Base-by-base conservation (phyloP, 2,888 invertebrate species). In the Vesta saturnalis region DNA sequence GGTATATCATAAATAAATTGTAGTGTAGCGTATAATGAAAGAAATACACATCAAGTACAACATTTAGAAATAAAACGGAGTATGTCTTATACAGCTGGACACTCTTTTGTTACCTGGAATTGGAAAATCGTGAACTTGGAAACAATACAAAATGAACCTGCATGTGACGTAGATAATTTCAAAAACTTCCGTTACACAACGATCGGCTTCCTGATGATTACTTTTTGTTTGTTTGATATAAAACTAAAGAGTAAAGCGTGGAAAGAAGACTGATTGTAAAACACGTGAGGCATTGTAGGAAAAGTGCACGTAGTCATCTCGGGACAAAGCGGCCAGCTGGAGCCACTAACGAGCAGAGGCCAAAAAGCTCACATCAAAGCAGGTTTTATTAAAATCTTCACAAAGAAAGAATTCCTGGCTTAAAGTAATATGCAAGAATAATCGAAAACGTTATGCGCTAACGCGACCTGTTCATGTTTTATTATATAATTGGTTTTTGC, bases 331-430 rank as follows among this genome's bases (percentile, higher is more conserved):
- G 77, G 77, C 64, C 78, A 79, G 77, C 79, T 77, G 79, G 77
- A 79, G 79, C 80, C 78, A 80, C 82, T 81, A 81, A 81, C 81
- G 81, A 82, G 79, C 79, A 74, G 70, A 70, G 74, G 74, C 72
- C 78, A 73, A 78, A 79, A 79, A 79, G 78, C 77, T 74, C 72
- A 81, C 81, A 79, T 82, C 81, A 82, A 82, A 82, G 81, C 77
- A 67, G 73, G 77, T 81, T 80, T 79, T 80, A 80, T 79, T 80
- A 80, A 79, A 80, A 79, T 72, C 73, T 69, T 56, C 72, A 78
- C 80, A 80, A 80, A 80, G 80, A 78, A 77, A 73, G 78, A 78
- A 78, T 80, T 77, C 77, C 62, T 46, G 16, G 60, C 55, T 64
- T 58, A 70, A 67, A 70, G 67, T 69, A 69, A 69, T 69, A 69